Percentiles rank a stretch among this genome's conserved stretches.
Evolutionary conservation across 2,113 vertebrate species (phyloP).

Genomic region (Eidolon helvum): DNA sequence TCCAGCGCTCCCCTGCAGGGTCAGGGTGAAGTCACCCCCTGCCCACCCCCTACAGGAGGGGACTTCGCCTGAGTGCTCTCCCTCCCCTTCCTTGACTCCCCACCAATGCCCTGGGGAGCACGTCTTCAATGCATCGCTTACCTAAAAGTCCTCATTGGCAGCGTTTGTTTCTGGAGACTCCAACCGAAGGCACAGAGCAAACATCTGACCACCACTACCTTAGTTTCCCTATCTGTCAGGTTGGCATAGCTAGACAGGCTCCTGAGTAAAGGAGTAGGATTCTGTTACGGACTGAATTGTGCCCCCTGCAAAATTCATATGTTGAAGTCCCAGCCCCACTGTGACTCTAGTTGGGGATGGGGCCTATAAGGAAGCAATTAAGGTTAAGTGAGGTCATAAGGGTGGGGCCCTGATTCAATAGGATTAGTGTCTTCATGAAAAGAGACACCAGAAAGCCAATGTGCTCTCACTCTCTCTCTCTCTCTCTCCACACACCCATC

Average conservation of each 20-base stretch:
- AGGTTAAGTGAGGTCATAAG: neutral
- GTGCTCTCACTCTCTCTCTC: no score
- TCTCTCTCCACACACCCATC: accelerated
- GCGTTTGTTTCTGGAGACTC: neutral
- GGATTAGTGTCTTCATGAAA: neutral
- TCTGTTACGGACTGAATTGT: neutral
- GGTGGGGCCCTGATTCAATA: neutral
- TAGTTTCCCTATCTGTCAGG: neutral
- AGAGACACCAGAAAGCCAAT: neutral
- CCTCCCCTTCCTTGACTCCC: neutral
- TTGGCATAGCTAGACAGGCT: neutral
- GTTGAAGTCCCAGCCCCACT: neutral
- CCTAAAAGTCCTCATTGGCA: neutral
- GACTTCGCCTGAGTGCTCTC: accelerated
- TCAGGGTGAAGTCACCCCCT: neutral
- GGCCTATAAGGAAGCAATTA: neutral
- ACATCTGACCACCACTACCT: neutral
- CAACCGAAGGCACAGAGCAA: neutral
- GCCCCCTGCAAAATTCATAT: neutral
- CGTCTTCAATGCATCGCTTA: accelerated
- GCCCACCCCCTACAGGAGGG: accelerated
- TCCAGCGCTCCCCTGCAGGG: neutral
- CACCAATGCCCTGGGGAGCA: accelerated
- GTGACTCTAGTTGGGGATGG: neutral
- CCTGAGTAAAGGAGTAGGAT: neutral